A percentile compares a stretch with the other conserved stretches of the same genome.
These are phyloP conservation scores for Bembecia ichneumoniformis DNA, from an alignment of 2,888 invertebrate genomes.

Conservation along the genomic window DNA sequence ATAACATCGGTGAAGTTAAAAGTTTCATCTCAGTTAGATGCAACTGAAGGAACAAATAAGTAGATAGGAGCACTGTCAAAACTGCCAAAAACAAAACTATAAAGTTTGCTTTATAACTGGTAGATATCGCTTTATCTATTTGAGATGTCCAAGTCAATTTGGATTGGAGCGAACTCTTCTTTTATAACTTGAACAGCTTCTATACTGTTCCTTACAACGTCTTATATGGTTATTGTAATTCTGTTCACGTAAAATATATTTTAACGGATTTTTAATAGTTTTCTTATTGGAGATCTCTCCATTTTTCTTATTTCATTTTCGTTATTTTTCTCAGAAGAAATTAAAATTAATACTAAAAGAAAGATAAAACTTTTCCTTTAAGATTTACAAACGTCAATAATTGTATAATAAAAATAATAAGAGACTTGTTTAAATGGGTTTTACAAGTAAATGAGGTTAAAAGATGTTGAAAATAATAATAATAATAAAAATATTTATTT, in stretches of 20 bases:
- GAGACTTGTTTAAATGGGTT: too few relatives aligned
- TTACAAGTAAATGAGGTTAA: too few relatives aligned
- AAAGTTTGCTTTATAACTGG: slow-evolving; percentile 67
- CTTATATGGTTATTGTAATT: not conserved
- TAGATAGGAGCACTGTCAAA: slow-evolving; percentile 67
- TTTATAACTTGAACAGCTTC: slow-evolving; percentile 32
- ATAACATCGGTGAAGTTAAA: slow-evolving; percentile 61
- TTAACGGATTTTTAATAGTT: not conserved
- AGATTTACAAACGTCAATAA: too few relatives aligned
- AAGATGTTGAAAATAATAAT: too few relatives aligned
- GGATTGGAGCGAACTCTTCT: slow-evolving; percentile 35
- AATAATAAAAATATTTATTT: too few relatives aligned
- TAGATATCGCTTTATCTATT: slow-evolving; percentile 67
- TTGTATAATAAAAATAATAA: too few relatives aligned
- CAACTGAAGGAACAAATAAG: slow-evolving; percentile 66
- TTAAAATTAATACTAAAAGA: too few relatives aligned
- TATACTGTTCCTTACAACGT: not conserved
- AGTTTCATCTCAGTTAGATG: slow-evolving; percentile 59
- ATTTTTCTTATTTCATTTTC: too few relatives aligned
- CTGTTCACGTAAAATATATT: not conserved
- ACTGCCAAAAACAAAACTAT: slow-evolving; percentile 74
- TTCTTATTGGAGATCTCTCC: too few relatives aligned
- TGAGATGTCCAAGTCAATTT: slow-evolving; percentile 66
- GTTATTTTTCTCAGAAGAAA: too few relatives aligned
- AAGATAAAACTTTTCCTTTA: too few relatives aligned